Percentiles rank a stretch among this genome's conserved stretches.
Evolutionary conservation across 1,140 invertebrate genomes (phyloP).

Genomic region (Marisa cornuarietis): DNA sequence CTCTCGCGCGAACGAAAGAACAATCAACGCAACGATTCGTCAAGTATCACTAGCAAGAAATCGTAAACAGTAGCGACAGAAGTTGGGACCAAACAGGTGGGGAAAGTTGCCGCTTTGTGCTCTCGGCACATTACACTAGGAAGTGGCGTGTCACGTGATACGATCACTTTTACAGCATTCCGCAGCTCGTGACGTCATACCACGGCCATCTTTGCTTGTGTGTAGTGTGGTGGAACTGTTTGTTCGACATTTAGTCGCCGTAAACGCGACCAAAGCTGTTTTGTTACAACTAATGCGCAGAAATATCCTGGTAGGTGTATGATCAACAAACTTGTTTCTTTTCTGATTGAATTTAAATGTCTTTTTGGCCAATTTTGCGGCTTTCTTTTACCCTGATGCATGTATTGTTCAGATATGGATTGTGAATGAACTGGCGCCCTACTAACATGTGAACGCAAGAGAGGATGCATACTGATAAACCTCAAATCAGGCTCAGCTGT

Average conservation of each 20-base stretch:
- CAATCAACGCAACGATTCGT: no score
- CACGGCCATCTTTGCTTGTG: constrained; percentile 27
- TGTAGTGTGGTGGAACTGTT: constrained; percentile 4
- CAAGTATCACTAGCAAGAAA: no score
- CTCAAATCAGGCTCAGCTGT: no score
- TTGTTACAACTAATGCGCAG: constrained; percentile 49
- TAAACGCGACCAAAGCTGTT: constrained; percentile 32
- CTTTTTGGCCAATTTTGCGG: not conserved
- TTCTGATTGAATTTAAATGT: not conserved
- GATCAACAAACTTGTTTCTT: not conserved
- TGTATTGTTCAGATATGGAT: not conserved
- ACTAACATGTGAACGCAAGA: not conserved
- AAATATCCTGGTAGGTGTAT: constrained; percentile 45
- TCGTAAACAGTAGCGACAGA: no score
- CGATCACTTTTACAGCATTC: constrained; percentile 23
- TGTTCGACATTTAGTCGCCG: constrained; percentile 13
- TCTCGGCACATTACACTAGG: not conserved
- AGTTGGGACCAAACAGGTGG: no score
- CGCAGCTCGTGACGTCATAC: constrained; percentile 23
- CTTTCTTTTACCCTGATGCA: constrained; percentile 9
- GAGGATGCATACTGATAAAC: no score
- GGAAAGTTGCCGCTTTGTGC: no score
- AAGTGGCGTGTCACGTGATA: constrained; percentile 21
- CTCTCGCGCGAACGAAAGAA: no score
- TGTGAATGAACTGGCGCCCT: constrained; percentile 9